Percentiles rank a stretch among this genome's conserved stretches.
Conservation (phyloP, 2,888 invertebrate species). For the Malachius bipustulatus region DNA sequence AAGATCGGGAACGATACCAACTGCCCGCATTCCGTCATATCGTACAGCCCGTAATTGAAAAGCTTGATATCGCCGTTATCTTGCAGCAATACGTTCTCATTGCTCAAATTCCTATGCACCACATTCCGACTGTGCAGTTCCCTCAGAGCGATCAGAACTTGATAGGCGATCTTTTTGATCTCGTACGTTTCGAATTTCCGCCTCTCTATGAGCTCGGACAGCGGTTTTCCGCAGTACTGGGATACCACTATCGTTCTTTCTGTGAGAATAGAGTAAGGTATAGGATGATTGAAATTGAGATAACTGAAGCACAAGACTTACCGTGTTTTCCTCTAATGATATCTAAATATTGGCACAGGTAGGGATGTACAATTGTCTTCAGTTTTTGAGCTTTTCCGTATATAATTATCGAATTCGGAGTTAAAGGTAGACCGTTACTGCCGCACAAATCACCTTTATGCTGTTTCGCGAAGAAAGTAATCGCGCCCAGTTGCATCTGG, state of each 20-base stretch:
- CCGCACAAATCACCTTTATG: conserved; percentile 88
- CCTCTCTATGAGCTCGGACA: conserved; percentile 42
- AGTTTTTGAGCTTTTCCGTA: conserved; percentile 77
- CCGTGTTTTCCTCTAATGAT: conserved; percentile 90
- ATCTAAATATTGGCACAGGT: conserved; percentile 83
- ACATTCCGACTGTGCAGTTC: conserved; percentile 63
- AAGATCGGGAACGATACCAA: conserved; percentile 85
- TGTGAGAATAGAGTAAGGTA: conserved; percentile 33
- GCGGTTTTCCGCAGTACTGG: conserved; percentile 59
- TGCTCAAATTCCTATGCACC: conserved; percentile 67
- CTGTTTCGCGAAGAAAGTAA: conserved; percentile 82
- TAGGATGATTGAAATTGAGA: not conserved
- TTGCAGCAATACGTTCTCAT: conserved; percentile 72
- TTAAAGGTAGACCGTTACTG: conserved; percentile 89
- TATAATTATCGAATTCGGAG: conserved; percentile 92
- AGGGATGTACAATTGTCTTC: conserved; percentile 63
- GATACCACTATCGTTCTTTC: conserved; percentile 74
- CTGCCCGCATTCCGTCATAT: conserved; percentile 78
- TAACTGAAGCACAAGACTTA: no score
- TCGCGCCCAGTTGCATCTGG: conserved; percentile 61
- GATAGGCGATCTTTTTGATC: conserved; percentile 54
- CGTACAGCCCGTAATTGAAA: conserved; percentile 86
- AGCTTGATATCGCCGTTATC: conserved; percentile 63
- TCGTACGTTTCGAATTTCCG: conserved; percentile 39
- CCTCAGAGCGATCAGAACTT: conserved; percentile 59